Percentiles rank a stretch among this genome's conserved stretches.
Evolutionary conservation across 2,113 vertebrate species (phyloP).

Genomic region (Chionis minor): DNA sequence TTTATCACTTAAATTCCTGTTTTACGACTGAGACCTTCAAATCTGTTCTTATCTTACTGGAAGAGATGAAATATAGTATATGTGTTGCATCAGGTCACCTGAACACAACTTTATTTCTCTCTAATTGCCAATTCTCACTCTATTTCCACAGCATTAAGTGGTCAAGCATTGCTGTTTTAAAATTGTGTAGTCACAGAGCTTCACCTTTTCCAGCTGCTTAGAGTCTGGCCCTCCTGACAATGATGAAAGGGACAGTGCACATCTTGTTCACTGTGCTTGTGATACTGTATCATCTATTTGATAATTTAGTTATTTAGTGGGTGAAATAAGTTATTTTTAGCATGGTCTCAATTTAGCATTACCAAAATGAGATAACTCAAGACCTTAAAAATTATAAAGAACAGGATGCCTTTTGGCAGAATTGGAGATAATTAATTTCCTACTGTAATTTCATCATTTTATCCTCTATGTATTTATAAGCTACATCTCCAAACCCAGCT

Average conservation of each 20-base stretch:
- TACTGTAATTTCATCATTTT: neutral
- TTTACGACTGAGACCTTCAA: neutral
- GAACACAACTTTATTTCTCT: neutral
- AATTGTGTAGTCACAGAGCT: neutral
- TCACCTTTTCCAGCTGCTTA: neutral
- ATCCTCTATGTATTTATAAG: neutral
- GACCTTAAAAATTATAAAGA: neutral
- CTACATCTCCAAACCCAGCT: neutral
- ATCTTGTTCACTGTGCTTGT: neutral
- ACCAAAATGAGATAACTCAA: neutral
- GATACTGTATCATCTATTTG: neutral
- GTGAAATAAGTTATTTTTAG: neutral
- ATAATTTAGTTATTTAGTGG: neutral
- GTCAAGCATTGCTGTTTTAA: neutral
- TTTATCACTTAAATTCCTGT: neutral
- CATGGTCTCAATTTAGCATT: neutral
- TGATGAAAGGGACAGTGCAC: neutral
- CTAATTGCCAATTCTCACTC: neutral
- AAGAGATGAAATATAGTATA: neutral
- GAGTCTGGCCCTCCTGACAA: neutral
- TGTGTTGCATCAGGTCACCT: neutral
- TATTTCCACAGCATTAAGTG: neutral
- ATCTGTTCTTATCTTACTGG: neutral
- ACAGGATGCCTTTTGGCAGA: neutral
- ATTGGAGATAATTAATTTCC: neutral